Evolutionary conservation across 2,113 vertebrate species (phyloP).

Genomic region (Protobothrops mucrosquamatus): DNA sequence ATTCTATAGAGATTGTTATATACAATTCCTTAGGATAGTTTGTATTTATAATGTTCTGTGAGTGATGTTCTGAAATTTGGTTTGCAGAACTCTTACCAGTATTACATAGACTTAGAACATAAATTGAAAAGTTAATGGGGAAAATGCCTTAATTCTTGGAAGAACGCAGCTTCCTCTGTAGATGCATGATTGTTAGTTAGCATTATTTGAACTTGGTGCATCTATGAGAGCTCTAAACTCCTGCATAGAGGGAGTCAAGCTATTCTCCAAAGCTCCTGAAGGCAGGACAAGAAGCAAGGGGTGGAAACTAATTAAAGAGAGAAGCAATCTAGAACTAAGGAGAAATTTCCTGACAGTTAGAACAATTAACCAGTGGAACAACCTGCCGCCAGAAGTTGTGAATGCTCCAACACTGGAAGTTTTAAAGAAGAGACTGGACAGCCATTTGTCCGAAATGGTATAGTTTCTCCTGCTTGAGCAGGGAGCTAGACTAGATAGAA

Average conservation of each 20-base stretch:
- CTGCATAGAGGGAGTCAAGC: background rate
- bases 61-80: background rate
- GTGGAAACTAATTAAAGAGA: no score
- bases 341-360: no score
- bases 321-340: no score
- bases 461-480: no score
- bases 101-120: background rate
- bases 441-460: no score
- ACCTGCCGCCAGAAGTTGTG: no score
- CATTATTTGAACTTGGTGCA: background rate
- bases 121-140: background rate
- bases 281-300: no score
- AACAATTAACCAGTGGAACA: no score
- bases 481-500: no score
- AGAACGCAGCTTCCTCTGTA: background rate
- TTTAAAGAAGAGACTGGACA: no score
- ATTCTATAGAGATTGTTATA: background rate
- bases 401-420: no score
- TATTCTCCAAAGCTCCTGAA: no score
- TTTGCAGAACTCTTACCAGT: background rate
- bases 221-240: background rate
- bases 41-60: background rate
- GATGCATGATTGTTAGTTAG: background rate
- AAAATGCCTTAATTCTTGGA: background rate
- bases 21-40: background rate